These are phyloP conservation scores for Rhagologus leucostigma DNA, from an alignment of 2,113 vertebrate species.

Conservation along the genomic window DNA sequence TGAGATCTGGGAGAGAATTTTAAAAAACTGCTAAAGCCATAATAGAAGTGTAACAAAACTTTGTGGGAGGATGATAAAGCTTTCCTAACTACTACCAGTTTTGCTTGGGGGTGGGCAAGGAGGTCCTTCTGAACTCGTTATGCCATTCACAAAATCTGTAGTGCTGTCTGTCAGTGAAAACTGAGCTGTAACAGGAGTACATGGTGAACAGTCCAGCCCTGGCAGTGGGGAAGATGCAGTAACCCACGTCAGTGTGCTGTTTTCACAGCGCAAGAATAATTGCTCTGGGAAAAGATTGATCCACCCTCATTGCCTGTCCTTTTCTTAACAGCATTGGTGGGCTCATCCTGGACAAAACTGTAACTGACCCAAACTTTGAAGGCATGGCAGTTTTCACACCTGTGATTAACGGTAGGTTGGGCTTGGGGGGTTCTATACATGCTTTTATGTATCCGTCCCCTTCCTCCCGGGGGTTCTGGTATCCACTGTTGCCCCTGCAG, in stretches of 20 bases:
- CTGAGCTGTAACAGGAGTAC: background rate
- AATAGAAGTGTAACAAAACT: background rate
- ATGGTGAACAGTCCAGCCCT: background rate
- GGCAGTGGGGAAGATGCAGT: background rate
- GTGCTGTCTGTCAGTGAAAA: background rate
- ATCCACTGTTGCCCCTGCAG: background rate
- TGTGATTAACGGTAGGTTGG: conserved; percentile 86
- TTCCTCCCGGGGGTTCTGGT: background rate
- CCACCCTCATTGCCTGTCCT: background rate
- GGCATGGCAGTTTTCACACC: conserved; percentile 92
- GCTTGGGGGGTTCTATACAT: background rate
- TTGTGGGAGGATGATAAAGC: background rate
- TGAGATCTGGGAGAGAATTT: background rate
- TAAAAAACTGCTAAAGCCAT: background rate
- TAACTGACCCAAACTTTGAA: conserved; percentile 81
- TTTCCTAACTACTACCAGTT: background rate
- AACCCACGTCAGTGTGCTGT: background rate
- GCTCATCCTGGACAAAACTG: conserved; percentile 87
- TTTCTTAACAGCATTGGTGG: conserved; percentile 82
- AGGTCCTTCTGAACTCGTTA: background rate
- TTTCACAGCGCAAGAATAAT: background rate
- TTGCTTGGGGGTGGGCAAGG: background rate
- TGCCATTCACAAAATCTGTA: background rate
- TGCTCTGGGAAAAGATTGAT: background rate
- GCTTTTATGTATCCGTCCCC: background rate